Percentiles rank a stretch among this genome's conserved stretches.
phyloP scores from a whole-genome alignment of 2,888 invertebrate genomes.

The Chaitophorus viminalis region DNA sequence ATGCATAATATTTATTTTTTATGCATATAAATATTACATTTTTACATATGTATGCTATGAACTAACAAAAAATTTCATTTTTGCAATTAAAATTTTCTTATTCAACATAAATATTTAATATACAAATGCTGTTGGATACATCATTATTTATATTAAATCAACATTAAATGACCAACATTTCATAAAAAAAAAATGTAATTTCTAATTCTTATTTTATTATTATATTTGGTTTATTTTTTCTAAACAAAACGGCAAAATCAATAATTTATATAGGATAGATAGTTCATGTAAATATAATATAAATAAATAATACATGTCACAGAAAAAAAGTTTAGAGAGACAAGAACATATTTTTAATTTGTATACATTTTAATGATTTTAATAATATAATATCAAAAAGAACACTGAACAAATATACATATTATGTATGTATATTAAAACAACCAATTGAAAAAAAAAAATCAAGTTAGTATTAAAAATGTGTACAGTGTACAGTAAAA shows the following conservation, averaged over 20 bases:
- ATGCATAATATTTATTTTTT: slow-evolving; percentile 11
- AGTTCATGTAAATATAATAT: slow-evolving; percentile 32
- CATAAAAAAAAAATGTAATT: neutral
- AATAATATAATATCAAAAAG: slow-evolving; percentile 43
- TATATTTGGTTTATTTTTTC: slow-evolving; percentile 7
- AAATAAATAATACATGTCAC: slow-evolving; percentile 21
- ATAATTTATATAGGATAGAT: slow-evolving; percentile 38
- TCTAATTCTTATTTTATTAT: neutral
- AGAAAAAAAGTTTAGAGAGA: slow-evolving; percentile 47
- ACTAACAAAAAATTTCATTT: slow-evolving; percentile 29
- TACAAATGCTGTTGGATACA: slow-evolving; percentile 14
- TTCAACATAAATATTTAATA: slow-evolving; percentile 30
- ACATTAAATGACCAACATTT: neutral
- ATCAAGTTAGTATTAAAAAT: slow-evolving; percentile 53
- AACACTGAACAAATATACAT: slow-evolving; percentile 28
- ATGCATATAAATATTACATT: slow-evolving; percentile 4
- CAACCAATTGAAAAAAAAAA: slow-evolving; percentile 49
- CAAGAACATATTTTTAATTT: slow-evolving; percentile 48
- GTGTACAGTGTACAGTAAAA: slow-evolving; percentile 37
- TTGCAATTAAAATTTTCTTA: neutral
- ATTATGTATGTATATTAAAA: slow-evolving; percentile 24
- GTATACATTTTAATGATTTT: slow-evolving; percentile 38
- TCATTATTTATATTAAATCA: neutral
- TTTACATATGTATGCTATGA: slow-evolving; percentile 12
- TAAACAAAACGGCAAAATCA: slow-evolving; percentile 26